phyloP scores from a whole-genome alignment of 2,797 vertebrate species.

The Trematomus bernacchii region DNA sequence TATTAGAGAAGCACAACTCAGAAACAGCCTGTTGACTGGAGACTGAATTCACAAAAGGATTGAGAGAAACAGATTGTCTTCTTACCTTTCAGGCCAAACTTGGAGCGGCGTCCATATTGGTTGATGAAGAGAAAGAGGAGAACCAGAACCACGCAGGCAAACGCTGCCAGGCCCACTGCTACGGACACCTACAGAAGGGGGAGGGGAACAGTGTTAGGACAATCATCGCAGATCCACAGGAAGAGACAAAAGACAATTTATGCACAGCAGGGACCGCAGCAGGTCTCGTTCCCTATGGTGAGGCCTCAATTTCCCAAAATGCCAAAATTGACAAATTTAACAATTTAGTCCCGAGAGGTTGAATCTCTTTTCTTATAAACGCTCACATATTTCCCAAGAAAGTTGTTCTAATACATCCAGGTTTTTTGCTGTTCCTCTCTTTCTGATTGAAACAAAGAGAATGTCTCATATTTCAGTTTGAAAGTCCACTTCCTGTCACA shows the following conservation, averaged over 20 bases:
- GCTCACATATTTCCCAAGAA: too few relatives aligned
- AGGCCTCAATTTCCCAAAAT: neutral
- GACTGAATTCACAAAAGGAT: too few relatives aligned
- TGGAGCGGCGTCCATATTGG: slow-evolving; percentile 95
- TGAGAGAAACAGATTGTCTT: neutral
- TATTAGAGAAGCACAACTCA: neutral
- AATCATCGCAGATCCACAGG: neutral
- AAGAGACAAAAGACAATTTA: neutral
- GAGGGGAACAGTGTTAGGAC: neutral
- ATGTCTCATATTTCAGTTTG: too few relatives aligned
- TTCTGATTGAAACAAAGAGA: too few relatives aligned
- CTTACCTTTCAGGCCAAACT: slow-evolving; percentile 98
- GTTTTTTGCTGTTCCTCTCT: too few relatives aligned
- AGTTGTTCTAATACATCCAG: too few relatives aligned
- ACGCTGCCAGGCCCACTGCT: slow-evolving; percentile 92
- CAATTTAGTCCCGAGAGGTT: neutral
- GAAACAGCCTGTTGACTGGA: neutral
- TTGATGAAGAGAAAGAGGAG: slow-evolving; percentile 96
- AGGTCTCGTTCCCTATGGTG: neutral
- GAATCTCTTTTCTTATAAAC: neutral
- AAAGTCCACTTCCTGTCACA: too few relatives aligned
- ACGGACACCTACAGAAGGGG: slow-evolving; percentile 89
- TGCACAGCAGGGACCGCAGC: neutral
- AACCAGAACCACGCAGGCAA: slow-evolving; percentile 92
- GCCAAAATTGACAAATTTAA: neutral